A percentile compares a stretch with the other conserved stretches of the same genome.
Conservation (phyloP, 2,888 invertebrate genomes). For the Tillus elongatus region DNA sequence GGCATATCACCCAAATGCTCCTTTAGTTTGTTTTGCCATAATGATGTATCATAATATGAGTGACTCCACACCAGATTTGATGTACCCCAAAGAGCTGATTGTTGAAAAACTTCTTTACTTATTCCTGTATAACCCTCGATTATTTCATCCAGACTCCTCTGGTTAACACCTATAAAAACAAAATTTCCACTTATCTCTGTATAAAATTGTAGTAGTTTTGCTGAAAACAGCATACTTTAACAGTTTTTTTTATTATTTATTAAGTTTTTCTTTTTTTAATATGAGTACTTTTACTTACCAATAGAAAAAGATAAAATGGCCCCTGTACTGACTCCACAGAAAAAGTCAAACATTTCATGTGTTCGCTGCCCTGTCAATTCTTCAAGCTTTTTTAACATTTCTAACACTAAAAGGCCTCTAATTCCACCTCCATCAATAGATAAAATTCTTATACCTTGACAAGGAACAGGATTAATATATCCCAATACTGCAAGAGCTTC, state of each 20-base stretch:
- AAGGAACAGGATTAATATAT: conserved; percentile 55
- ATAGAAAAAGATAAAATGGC: conserved; percentile 68
- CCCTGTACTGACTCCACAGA: conserved; percentile 75
- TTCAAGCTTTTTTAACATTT: conserved; percentile 70
- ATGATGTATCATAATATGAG: conserved; percentile 75
- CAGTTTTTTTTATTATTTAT: too few species aligned
- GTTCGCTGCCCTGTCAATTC: conserved; percentile 56
- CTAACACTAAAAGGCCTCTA: conserved; percentile 72
- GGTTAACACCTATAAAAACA: conserved; percentile 43
- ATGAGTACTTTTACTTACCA: conserved; percentile 42
- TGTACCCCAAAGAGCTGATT: conserved; percentile 56
- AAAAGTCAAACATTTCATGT: conserved; percentile 75
- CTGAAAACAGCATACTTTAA: too few species aligned
- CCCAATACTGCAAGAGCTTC: conserved; percentile 62
- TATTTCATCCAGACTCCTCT: conserved; percentile 50
- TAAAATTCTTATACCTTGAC: conserved; percentile 67
- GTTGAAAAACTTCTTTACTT: conserved; percentile 56
- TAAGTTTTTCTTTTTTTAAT: neutral
- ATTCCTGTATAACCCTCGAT: conserved; percentile 50
- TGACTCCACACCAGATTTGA: conserved; percentile 71
- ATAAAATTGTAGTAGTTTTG: too few species aligned
- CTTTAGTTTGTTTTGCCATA: conserved; percentile 70
- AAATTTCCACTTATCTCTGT: too few species aligned
- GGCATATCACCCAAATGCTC: conserved; percentile 52
- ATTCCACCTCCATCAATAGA: conserved; percentile 86